Conservation (phyloP, 1,140 invertebrate species). For the Drosophila ohnishii region DNA sequence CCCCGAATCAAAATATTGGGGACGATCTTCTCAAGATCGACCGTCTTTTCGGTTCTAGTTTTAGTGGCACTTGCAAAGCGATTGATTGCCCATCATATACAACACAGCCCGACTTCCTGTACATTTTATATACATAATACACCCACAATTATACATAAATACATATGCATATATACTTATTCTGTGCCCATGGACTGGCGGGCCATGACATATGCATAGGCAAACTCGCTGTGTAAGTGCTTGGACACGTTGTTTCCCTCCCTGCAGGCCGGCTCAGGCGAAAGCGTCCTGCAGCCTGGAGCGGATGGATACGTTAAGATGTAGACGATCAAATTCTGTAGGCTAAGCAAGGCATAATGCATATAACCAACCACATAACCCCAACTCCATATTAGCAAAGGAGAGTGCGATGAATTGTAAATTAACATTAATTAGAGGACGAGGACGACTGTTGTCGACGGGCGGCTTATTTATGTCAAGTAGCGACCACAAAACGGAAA, state of each 20-base stretch:
- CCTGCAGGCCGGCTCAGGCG: constrained; percentile 3
- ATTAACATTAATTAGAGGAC: constrained; percentile 64
- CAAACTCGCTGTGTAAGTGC: constrained; percentile 59
- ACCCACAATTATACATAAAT: constrained; percentile 17
- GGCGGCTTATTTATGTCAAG: constrained; percentile 65
- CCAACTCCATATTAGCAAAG: constrained; percentile 44
- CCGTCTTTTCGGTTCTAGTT: constrained; percentile 36
- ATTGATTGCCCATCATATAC: constrained; percentile 38
- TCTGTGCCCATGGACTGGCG: constrained; percentile 33
- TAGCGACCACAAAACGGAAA: constrained; percentile 37
- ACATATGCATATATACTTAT: constrained; percentile 26
- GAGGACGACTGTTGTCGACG: constrained; percentile 15
- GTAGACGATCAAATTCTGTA: constrained; percentile 79
- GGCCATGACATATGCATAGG: constrained; percentile 26
- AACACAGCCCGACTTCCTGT: constrained; percentile 51
- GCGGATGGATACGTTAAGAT: constrained; percentile 46
- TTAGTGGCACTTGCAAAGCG: constrained; percentile 55
- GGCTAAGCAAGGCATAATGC: constrained; percentile 67
- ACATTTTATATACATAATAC: constrained; percentile 66
- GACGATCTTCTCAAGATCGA: constrained; percentile 28
- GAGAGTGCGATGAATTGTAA: constrained; percentile 62
- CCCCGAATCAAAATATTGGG: neutral
- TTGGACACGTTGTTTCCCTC: constrained; percentile 9
- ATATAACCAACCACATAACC: constrained; percentile 52
- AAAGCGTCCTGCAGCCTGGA: neutral